Evolutionary conservation across 2,888 invertebrate species (phyloP).

Genomic region (Drosophila macrothrix): DNA sequence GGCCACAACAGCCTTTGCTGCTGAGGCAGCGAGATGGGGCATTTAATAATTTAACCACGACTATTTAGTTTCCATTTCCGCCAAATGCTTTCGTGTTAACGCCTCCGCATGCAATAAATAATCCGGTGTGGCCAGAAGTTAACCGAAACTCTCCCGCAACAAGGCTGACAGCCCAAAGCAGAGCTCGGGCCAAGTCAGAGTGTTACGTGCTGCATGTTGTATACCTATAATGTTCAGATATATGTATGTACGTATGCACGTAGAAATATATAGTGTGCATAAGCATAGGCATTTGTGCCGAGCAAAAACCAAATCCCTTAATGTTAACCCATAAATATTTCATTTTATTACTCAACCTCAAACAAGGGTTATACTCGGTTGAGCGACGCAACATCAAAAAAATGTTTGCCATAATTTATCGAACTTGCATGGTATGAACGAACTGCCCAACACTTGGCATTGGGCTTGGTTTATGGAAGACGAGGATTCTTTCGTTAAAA

Average conservation of each 20-base stretch:
- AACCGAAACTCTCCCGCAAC: constrained; percentile 56
- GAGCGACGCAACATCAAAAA: constrained; percentile 51
- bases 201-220: constrained; percentile 50
- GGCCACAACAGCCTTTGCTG: constrained; percentile 26
- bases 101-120: constrained; percentile 72
- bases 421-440: constrained; percentile 20
- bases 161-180: constrained; percentile 13
- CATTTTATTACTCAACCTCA: constrained; percentile 77
- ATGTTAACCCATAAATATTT: constrained; percentile 77
- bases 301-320: constrained; percentile 73
- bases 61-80: constrained; percentile 77
- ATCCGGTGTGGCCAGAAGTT: constrained; percentile 59
- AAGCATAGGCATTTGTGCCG: constrained; percentile 25
- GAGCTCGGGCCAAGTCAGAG: constrained; percentile 32
- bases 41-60: constrained; percentile 78
- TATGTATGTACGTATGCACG: not conserved
- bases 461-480: not conserved
- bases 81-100: constrained; percentile 74
- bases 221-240: constrained; percentile 24
- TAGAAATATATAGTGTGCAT: constrained; percentile 26
- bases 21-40: constrained; percentile 44
- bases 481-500: constrained; percentile 31
- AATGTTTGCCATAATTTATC: constrained; percentile 64
- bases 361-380: constrained; percentile 65
- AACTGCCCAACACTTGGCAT: constrained; percentile 2